Conservation (phyloP, 2,797 vertebrate genomes). For the Gastrophryne carolinensis region DNA sequence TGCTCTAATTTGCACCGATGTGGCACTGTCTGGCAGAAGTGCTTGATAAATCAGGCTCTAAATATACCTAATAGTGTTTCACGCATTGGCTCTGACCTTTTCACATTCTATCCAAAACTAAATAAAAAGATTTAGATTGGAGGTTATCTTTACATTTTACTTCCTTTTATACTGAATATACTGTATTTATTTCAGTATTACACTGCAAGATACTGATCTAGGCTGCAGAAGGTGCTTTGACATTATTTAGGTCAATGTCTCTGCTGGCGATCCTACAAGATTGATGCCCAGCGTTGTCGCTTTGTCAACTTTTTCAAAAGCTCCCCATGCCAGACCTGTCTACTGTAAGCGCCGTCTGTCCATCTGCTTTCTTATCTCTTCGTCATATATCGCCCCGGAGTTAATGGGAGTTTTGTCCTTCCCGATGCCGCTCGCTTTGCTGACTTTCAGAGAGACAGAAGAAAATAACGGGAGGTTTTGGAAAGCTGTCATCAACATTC, state of each 20-base stretch:
- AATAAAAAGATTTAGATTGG: too few relatives aligned
- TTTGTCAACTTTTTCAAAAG: not conserved
- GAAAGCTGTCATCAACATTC: conserved; percentile 19
- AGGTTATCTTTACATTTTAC: too few relatives aligned
- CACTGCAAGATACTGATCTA: too few relatives aligned
- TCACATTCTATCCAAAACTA: too few relatives aligned
- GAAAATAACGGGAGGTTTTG: not conserved
- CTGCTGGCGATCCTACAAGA: not conserved
- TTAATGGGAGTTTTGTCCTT: conserved; percentile 25
- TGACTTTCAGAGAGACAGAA: conserved; percentile 10
- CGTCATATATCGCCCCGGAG: not conserved
- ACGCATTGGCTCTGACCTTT: too few relatives aligned
- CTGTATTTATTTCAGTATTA: too few relatives aligned
- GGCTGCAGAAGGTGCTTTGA: not conserved
- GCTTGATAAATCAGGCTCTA: too few relatives aligned
- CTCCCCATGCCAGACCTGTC: not conserved
- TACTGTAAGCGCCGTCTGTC: not conserved
- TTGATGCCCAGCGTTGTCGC: not conserved
- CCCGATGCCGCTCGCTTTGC: not conserved
- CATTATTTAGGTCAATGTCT: not conserved
- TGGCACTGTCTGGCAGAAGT: too few relatives aligned
- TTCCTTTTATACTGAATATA: too few relatives aligned
- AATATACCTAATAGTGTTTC: too few relatives aligned
- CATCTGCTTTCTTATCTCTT: conserved; percentile 17
- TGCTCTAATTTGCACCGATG: too few relatives aligned